Evolutionary conservation across 2,113 vertebrate species (phyloP), one percentile per base, ranked within the genome.

Genomic region (Synodontis membranacea): DNA sequence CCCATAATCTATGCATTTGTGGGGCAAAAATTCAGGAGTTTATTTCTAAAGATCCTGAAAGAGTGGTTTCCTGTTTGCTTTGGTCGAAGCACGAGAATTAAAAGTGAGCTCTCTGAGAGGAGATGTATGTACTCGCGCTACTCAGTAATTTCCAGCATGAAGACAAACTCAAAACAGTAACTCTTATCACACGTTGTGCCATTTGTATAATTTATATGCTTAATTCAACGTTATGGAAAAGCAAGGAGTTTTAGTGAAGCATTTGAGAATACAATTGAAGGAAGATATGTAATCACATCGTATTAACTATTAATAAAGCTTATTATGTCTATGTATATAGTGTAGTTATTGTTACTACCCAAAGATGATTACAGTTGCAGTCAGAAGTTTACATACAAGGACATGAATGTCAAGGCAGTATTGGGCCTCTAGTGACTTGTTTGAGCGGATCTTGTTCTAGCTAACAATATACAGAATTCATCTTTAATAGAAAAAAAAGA

Each of bases 1-100:
- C 95, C 94, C 82, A 90, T 95, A 88, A 94, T 95, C 4, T 95
- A 95, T 0, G 94, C 93, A 72, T 95, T n/a, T n/a, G n/a, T n/a
- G n/a, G n/a, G n/a, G n/a, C n/a, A n/a, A n/a, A n/a, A n/a, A n/a
- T n/a, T n/a, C n/a, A n/a, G n/a, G n/a, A n/a, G n/a, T n/a, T n/a
- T n/a, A n/a, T n/a, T n/a, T n/a, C n/a, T n/a, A n/a, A n/a, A n/a
- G n/a, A n/a, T n/a, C n/a, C n/a, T n/a, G n/a, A n/a, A n/a, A n/a
- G n/a, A n/a, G n/a, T n/a, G n/a, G n/a, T n/a, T n/a, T n/a, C n/a
- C n/a, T n/a, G n/a, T n/a, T n/a, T n/a, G n/a, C n/a, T n/a, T n/a
- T 95, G 74, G 92, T 90, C n/a, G n/a, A n/a, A n/a, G n/a, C n/a
- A n/a, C n/a, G n/a, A n/a, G n/a, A 4, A 25, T 17, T 11, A 0